Evolutionary conservation across 2,888 invertebrate genomes (phyloP), one percentile per base, ranked within the genome.

Genomic region (Shargacucullia verbasci): DNA sequence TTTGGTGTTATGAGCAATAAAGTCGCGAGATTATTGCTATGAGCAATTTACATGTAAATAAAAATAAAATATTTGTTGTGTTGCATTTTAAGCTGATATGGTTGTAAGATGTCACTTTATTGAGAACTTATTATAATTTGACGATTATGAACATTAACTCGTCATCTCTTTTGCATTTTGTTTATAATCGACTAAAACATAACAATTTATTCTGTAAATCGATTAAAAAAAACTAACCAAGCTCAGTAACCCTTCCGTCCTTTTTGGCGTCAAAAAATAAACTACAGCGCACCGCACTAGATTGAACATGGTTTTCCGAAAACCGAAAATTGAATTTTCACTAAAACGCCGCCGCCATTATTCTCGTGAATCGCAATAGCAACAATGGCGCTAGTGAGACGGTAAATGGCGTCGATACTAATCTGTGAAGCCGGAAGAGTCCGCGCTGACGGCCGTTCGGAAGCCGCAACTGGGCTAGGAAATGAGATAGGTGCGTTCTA

Each of bases 401-500:
- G 88, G 92, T 90, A 92, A 90, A 90, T 88, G 83, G 86, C 85
- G 78, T 87, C 89, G 93, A 94, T 94, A 91, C 88, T 92, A 92
- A 94, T 94, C 93, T 92, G 83, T 76, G 89, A 87, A 92, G 92
- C 92, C 92, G 93, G 93, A 93, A 86, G 87, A 83, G 86, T 83
- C 84, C 83, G 84, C 82, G 89, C 88, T 88, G 89, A 88, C 91
- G 92, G 88, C 88, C 83, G 85, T 86, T 89, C 92, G 92, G 92
- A 92, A 91, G 79, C 90, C 87, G 83, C 91, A 90, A 92, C 92
- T 91, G 92, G 90, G 92, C 90, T 93, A 92, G 93, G 93, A 94
- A 93, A 94, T 93, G 93, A 93, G 93, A 93, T 94, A 93, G 91
- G 85, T 89, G 87, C 86, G 83, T 85, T 81, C 84, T 86, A 90